A percentile compares a stretch with the other conserved stretches of the same genome.
Evolutionary conservation across 2,888 invertebrate species (phyloP).

Genomic region (Andrena hattorfiana): DNA sequence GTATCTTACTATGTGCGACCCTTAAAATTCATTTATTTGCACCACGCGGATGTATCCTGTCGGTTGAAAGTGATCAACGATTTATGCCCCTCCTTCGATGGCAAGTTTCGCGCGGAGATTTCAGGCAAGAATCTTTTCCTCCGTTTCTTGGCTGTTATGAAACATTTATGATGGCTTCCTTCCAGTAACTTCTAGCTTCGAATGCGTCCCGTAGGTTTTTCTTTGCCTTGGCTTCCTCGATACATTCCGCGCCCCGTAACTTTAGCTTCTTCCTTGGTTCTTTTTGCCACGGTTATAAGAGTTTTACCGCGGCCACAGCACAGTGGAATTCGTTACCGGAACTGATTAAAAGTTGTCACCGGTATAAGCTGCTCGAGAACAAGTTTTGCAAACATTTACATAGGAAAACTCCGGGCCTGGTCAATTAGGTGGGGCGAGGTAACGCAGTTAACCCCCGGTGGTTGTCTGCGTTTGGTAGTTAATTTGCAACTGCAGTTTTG

Average conservation of each 20-base stretch:
- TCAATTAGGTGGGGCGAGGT: constrained; percentile 62
- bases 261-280: constrained; percentile 29
- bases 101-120: constrained; percentile 15
- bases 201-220: constrained; percentile 39
- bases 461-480: constrained; percentile 26
- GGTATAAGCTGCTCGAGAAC: constrained; percentile 66
- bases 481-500: constrained; percentile 15
- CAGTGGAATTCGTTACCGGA: constrained; percentile 64
- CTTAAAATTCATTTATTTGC: no score
- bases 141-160: constrained; percentile 14
- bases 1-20: background rate
- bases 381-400: constrained; percentile 70
- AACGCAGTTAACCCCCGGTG: constrained; percentile 45
- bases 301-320: constrained; percentile 52
- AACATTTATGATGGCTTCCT: constrained; percentile 42
- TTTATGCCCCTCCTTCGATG: constrained; percentile 3
- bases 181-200: constrained; percentile 32
- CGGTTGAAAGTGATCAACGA: constrained; percentile 14
- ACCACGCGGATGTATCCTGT: background rate
- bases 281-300: constrained; percentile 52
- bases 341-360: constrained; percentile 70
- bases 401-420: constrained; percentile 62
- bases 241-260: constrained; percentile 42
- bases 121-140: constrained; percentile 2
- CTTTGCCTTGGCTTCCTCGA: constrained; percentile 38